Evolutionary conservation across 2,888 invertebrate genomes (phyloP), one percentile per base, ranked within the genome.

Genomic region (Rapana venosa): DNA sequence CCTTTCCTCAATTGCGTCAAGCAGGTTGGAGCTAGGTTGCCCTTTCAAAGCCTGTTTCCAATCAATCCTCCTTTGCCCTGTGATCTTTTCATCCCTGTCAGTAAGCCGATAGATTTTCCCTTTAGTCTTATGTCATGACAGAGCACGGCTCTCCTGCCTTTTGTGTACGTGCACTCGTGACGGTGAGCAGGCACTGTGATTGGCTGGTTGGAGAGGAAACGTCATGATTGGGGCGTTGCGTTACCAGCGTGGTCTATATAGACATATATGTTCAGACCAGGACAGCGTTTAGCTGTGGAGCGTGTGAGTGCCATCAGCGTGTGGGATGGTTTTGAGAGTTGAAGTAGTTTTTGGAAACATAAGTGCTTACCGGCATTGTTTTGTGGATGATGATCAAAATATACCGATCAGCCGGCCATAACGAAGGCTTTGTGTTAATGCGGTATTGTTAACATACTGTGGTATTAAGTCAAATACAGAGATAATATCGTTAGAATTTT

Each of bases 91-190:
- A 30, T 35, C 84, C 30, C 84, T 85, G 58, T 58, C 84, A 30
- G 30, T 58, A 61, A 85, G 84, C 84, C 15, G 84, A 85, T 85
- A 58, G 84, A 85, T 85, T 58, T 84, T 47, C 84, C 30, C 6
- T 26, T 15, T 30, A 13, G 81, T 47, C 13, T 26, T 26, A 47
- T 79, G 35, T 17, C 22, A 15, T 35, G 79, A 8, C 32, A 13
- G 6, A 4, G 35, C 35, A 26, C 6, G 5, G 81, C 47, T 26
- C 36, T 83, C 36, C 47, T 22, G 13, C 36, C 36, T 22, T 17
- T 22, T 11, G 81, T 6, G 13, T 17, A 32, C 11, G 79, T 32
- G n/a, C n/a, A 5, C 32, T 79, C 30, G 81, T 36, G 6, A 47
- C 47, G 8, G 8, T 47, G 47, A 47, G 47, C 47, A 8, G 47